These are phyloP conservation scores for Lymantria monacha DNA, from an alignment of 2,888 invertebrate species.

Conservation along the genomic window DNA sequence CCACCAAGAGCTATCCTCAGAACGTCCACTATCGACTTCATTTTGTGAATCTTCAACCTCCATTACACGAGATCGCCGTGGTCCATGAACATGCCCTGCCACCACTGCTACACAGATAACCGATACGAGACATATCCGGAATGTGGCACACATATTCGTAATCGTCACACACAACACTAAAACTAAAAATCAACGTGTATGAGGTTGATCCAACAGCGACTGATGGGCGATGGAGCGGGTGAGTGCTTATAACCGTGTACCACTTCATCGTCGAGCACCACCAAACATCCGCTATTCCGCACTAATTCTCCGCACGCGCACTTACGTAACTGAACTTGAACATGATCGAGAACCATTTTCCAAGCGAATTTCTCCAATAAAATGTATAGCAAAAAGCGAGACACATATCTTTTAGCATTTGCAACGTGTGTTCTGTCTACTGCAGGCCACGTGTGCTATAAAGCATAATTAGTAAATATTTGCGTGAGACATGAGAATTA, in stretches of 20 bases:
- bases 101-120: slow-evolving; percentile 68
- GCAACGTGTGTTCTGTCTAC: slow-evolving; percentile 42
- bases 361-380: slow-evolving; percentile 82
- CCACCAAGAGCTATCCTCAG: slow-evolving; percentile 78
- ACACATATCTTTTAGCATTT: slow-evolving; percentile 65
- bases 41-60: slow-evolving; percentile 68
- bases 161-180: slow-evolving; percentile 68
- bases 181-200: slow-evolving; percentile 65
- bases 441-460: slow-evolving; percentile 42
- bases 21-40: slow-evolving; percentile 76
- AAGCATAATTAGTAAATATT: slow-evolving; percentile 26
- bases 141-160: slow-evolving; percentile 70
- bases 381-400: slow-evolving; percentile 77
- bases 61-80: slow-evolving; percentile 72
- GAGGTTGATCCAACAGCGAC: slow-evolving; percentile 74
- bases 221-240: slow-evolving; percentile 66
- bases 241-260: slow-evolving; percentile 78
- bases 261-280: slow-evolving; percentile 75
- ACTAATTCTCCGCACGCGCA: slow-evolving; percentile 80
- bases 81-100: slow-evolving; percentile 68
- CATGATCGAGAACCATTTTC: slow-evolving; percentile 81
- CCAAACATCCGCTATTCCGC: slow-evolving; percentile 83
- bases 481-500: not conserved
- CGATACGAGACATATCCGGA: slow-evolving; percentile 73
- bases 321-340: slow-evolving; percentile 83